These are phyloP conservation scores for Thunnus albacares DNA, from an alignment of 2,797 vertebrate genomes.

Conservation along the genomic window DNA sequence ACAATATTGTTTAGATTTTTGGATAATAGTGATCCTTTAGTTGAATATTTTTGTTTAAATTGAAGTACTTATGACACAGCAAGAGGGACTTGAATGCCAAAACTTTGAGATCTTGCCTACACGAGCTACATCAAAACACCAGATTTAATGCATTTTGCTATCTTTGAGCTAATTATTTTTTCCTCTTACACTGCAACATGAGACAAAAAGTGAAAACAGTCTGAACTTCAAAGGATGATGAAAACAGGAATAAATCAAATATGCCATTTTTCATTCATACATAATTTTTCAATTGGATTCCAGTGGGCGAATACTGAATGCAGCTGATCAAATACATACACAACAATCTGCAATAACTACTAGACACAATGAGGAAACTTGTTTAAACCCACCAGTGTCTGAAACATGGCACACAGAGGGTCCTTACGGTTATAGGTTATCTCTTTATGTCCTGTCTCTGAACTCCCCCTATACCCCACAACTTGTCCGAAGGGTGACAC, in stretches of 20 bases:
- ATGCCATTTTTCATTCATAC: neutral
- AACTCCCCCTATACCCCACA: slow-evolving; percentile 11
- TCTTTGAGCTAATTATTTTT: neutral
- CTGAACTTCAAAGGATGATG: neutral
- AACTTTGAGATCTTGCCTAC: neutral
- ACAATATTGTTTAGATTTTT: neutral
- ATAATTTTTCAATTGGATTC: neutral
- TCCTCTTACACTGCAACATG: neutral
- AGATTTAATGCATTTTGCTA: neutral
- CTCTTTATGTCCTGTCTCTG: slow-evolving; percentile 34
- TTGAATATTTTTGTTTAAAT: neutral
- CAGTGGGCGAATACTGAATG: neutral
- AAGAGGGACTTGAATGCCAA: neutral
- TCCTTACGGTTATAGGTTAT: slow-evolving; percentile 26
- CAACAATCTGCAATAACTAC: neutral
- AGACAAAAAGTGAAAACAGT: neutral
- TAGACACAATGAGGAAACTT: neutral
- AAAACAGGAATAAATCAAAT: neutral
- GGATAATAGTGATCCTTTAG: neutral
- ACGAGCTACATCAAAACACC: neutral
- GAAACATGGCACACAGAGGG: slow-evolving; percentile 6
- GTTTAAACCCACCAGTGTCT: neutral
- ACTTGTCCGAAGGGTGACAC: slow-evolving; percentile 41
- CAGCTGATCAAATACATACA: neutral
- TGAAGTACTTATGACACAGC: no score